phyloP scores from a whole-genome alignment of 2,888 invertebrate genomes.

The Cloeon dipterum region DNA sequence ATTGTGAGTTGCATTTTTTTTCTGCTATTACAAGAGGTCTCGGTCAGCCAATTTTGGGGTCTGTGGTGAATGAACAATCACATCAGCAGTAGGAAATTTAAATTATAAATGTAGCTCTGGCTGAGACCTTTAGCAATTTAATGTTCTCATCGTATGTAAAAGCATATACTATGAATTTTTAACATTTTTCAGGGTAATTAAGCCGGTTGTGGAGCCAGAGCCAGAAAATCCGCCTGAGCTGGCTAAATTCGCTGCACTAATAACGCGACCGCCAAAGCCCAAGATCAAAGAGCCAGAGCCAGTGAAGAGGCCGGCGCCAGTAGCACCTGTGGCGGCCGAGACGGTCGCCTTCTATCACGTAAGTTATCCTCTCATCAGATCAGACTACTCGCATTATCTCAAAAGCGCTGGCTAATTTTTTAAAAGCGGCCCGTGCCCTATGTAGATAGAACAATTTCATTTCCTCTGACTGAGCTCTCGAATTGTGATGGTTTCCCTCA shows the following conservation, averaged over 20 bases:
- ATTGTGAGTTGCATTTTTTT: conserved; percentile 26
- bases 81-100: too few species aligned
- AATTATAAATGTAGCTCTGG: too few species aligned
- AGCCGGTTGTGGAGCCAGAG: conserved; percentile 29
- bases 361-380: too few species aligned
- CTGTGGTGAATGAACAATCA: too few species aligned
- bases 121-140: too few species aligned
- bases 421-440: too few species aligned
- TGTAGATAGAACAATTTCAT: too few species aligned
- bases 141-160: too few species aligned
- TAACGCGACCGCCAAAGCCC: conserved; percentile 57
- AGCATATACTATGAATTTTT: background rate
- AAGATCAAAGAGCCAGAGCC: conserved; percentile 14
- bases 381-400: too few species aligned
- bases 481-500: too few species aligned
- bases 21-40: background rate
- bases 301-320: conserved; percentile 11
- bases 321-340: conserved; percentile 5
- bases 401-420: too few species aligned
- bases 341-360: conserved; percentile 11
- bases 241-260: conserved; percentile 60
- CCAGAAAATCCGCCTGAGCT: conserved; percentile 50
- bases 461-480: too few species aligned
- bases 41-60: background rate
- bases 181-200: conserved; percentile 26